A percentile compares a stretch with the other conserved stretches of the same genome.
Conservation (phyloP, 2,888 invertebrate genomes). For the Torymus auratus region DNA sequence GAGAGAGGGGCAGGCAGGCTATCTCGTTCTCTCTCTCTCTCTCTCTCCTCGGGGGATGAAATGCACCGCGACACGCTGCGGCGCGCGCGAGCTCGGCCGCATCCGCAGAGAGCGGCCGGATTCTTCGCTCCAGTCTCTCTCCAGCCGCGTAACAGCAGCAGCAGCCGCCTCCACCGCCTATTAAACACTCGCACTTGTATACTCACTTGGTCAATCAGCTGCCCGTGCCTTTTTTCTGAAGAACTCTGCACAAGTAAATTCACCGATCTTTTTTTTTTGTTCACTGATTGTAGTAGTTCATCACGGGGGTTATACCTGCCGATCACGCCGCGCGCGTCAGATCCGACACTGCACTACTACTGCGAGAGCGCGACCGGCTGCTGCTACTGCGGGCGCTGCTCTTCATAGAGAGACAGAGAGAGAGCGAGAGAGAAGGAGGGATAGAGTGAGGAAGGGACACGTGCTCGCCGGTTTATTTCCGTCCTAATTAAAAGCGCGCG, state of each 20-base stretch:
- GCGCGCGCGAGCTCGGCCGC: constrained; percentile 64
- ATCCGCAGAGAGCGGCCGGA: constrained; percentile 65
- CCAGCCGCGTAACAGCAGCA: constrained; percentile 69
- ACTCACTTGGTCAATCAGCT: no score
- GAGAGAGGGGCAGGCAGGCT: background rate
- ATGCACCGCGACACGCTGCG: constrained; percentile 72
- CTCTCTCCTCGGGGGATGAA: constrained; percentile 61
- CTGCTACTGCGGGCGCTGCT: background rate
- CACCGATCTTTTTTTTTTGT: no score
- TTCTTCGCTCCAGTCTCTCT: no score
- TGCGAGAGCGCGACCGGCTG: background rate
- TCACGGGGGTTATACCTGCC: no score
- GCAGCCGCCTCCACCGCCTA: constrained; percentile 26
- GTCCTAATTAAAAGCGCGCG: constrained; percentile 68
- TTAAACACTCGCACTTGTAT: background rate
- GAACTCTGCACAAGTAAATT: no score
- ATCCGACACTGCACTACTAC: background rate
- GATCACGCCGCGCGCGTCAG: background rate
- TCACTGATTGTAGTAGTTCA: no score
- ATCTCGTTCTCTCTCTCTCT: background rate
- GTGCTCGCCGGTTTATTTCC: constrained; percentile 63
- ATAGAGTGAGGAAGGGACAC: background rate
- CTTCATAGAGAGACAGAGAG: background rate
- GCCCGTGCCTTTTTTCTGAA: no score
- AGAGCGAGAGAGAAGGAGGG: background rate